Evolutionary conservation across 2,888 invertebrate species (phyloP).

Genomic region (Tenthredo distinguenda): DNA sequence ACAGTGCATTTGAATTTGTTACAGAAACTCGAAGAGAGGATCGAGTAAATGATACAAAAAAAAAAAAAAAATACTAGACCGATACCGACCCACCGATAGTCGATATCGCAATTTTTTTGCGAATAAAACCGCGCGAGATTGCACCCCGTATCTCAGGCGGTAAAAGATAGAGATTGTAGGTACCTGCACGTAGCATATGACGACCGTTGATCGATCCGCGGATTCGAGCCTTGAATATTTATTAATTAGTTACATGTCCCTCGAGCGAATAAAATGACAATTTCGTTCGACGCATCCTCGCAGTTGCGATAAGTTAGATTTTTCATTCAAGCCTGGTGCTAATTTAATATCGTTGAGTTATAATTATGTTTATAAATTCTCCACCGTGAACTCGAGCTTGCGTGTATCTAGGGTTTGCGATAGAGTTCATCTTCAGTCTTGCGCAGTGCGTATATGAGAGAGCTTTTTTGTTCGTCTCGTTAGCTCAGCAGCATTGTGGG

Average conservation of each 20-base stretch:
- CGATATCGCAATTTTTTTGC: not conserved
- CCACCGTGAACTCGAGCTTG: not conserved
- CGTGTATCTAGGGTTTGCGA: too few species aligned
- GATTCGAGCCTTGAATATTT: not conserved
- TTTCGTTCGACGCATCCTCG: too few species aligned
- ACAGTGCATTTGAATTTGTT: too few species aligned
- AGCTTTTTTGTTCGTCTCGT: not conserved
- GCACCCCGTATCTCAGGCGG: not conserved
- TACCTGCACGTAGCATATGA: not conserved
- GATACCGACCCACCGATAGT: not conserved
- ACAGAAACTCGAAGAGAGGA: not conserved
- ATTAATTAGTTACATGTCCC: not conserved
- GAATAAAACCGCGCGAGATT: not conserved
- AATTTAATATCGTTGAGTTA: too few species aligned
- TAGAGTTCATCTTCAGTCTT: too few species aligned
- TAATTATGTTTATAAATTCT: not conserved
- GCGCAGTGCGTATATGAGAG: too few species aligned
- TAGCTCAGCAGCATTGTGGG: constrained; percentile 19
- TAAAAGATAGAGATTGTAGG: not conserved
- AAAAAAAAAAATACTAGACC: not conserved
- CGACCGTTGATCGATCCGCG: constrained; percentile 9
- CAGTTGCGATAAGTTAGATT: too few species aligned
- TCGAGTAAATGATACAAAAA: not conserved
- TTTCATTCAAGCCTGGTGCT: too few species aligned
- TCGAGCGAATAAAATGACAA: too few species aligned